Base-by-base conservation (phyloP, 1,140 invertebrate species). In the Rhopalosiphum maidis region DNA sequence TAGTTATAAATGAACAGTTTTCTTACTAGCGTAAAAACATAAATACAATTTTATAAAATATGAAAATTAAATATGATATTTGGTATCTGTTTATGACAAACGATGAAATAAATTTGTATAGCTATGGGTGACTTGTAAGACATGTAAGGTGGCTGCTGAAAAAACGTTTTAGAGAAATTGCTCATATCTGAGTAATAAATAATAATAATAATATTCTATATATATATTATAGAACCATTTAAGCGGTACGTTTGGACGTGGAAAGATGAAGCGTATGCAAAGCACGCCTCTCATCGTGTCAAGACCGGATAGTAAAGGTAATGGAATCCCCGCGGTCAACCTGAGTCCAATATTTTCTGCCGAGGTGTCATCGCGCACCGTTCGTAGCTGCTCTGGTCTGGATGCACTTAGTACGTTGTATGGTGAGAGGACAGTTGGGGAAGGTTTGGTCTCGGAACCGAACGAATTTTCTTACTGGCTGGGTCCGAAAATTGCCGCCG, bases 241-340 rank as follows among this genome's bases (percentile, higher is more conserved):
- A 18, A 37, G 95, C 95, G 6, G 95, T 93, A 90, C 60, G 4
- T 89, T 89, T 11, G 60, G 88, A 51, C 87, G 89, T 15, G 82
- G 91, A 43, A 89, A 93, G 60, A 85, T 94, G 68, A 93, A 94
- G 55, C 87, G 93, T 25, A 91, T 94, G 93, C 94, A 94, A 46
- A 94, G 94, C 77, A 94, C 94, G 9, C 94, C 94, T 41, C 46
- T 94, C 0, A 37, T 93, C 3, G 9, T 93, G 23, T 60, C 68
- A 4, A 48, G 77, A 77, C 91, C 82, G 0, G 23, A 51, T 21
- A 22, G 22, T 9, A 37, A 82, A 41, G 68, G 18, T 51, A 35
- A 86, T 15, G 60, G 30, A 6, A 93, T 41, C 25, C 48, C 82
- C 7, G 48, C 91, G 3, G 91, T 46, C 9, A 93, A 93, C 22